Evolutionary conservation across 2,113 vertebrate species (phyloP), one percentile per base, ranked within the genome.

Genomic region (Anarhynchus alexandrinus): DNA sequence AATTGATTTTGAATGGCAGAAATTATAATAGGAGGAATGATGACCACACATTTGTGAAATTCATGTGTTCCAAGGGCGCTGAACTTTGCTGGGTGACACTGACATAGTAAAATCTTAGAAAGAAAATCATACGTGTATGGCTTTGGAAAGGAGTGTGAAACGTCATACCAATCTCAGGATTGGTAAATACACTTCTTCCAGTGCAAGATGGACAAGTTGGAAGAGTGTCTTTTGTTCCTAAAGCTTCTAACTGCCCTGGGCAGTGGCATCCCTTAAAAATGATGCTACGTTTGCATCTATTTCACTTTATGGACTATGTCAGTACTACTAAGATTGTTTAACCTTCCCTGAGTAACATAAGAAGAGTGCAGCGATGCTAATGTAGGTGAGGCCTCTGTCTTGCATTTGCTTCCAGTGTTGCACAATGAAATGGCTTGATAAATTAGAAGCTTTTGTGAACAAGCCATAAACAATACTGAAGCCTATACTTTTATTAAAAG

Each of bases 361-460:
- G 25, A 59, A 25, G 14, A 67, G 38, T 87, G 38, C 12, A 61
- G 52, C 18, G 64, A 3, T 45, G 29, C 23, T 66, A 45, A 26
- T 12, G 26, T 38, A 57, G 61, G n/a, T 86, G 80, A 86, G 51
- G 6, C 34, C 15, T 79, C 40, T 96, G 82, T 97, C 92, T 94
- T 92, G 59, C 36, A 21, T 74, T 94, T 87, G 74, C 51, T 82
- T 97, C 82, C 66, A 66, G 74, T 81, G 87, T 88, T 20, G 15
- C 62, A 76, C 90, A 49, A 38, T 84, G 76, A 91, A 94, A 85
- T 83, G 62, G 19, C 67, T 92, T 96, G 96, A 97, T 96, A 96
- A 96, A 96, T 95, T 94, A 90, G 77, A 93, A 94, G 71, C 43
- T 94, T 96, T 97, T 93, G 84, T 97, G 95, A 97, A 95, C 77